Evolutionary conservation across 1,140 invertebrate genomes (phyloP).

Genomic region (Halesus radiatus): DNA sequence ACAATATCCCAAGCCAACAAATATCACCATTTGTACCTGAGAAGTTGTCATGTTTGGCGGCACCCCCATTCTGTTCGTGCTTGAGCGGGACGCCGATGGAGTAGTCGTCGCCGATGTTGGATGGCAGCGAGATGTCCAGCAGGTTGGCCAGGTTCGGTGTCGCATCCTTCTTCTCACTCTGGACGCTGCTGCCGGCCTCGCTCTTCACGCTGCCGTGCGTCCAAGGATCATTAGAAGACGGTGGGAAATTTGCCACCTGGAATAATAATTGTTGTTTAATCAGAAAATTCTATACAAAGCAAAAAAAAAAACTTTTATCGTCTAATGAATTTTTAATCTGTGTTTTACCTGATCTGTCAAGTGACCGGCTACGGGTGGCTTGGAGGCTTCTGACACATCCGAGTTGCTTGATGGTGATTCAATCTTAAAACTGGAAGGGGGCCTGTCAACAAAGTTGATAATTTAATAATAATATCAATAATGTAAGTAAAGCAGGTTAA

Average conservation of each 20-base stretch:
- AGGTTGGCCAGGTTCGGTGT: constrained; percentile 60
- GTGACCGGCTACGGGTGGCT: not conserved
- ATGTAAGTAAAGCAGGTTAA: too few species aligned
- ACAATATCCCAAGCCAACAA: too few species aligned
- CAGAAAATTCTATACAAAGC: too few species aligned
- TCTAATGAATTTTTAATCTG: too few species aligned
- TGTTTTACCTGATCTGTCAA: not conserved
- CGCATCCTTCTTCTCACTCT: not conserved
- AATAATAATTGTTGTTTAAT: too few species aligned
- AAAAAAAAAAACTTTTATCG: too few species aligned
- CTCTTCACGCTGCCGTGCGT: not conserved
- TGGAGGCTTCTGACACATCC: not conserved
- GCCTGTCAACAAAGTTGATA: not conserved
- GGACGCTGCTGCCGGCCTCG: not conserved
- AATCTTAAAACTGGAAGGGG: not conserved
- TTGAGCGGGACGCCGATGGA: constrained; percentile 37
- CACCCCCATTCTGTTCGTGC: not conserved
- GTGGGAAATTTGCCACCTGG: not conserved
- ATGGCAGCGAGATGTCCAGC: constrained; percentile 58
- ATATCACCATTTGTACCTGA: constrained; percentile 16
- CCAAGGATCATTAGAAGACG: not conserved
- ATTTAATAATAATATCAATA: too few species aligned
- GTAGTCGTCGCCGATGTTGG: constrained; percentile 50
- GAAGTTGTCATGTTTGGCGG: constrained; percentile 48
- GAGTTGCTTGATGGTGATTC: not conserved